These are phyloP conservation scores for Pelecanoides urinatrix DNA, from an alignment of 2,113 vertebrate species.

Conservation along the genomic window DNA sequence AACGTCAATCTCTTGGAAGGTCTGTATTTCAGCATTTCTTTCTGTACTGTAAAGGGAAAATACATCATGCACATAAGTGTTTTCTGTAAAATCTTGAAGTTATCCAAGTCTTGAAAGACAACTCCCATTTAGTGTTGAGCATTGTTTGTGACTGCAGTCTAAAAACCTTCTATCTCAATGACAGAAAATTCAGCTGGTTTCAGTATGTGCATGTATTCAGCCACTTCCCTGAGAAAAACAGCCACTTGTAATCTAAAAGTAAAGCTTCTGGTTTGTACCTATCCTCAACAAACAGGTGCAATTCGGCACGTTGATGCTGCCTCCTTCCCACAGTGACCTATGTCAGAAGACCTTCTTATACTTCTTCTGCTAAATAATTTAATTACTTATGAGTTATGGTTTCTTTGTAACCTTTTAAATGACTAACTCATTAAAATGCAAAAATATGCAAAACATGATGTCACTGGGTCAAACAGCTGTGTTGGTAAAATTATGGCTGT, in stretches of 20 bases:
- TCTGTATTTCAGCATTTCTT: background rate
- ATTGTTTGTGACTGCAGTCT: background rate
- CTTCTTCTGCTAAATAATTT: conserved; percentile 76
- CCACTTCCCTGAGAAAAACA: conserved; percentile 32
- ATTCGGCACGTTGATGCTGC: conserved; percentile 23
- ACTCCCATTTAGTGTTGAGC: background rate
- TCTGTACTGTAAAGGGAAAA: background rate
- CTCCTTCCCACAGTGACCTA: conserved; percentile 68
- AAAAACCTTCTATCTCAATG: background rate
- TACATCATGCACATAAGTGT: background rate
- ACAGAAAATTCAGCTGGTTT: background rate
- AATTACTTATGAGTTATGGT: conserved; percentile 81
- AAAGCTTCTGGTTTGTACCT: background rate
- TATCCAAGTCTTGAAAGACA: background rate
- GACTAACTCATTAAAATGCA: conserved; percentile 76
- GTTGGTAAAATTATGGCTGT: conserved; percentile 75
- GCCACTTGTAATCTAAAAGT: background rate
- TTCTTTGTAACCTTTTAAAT: conserved; percentile 81
- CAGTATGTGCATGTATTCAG: background rate
- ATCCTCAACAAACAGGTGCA: conserved; percentile 63
- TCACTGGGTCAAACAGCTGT: conserved; percentile 79
- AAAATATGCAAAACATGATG: conserved; percentile 80
- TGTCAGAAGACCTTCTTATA: conserved; percentile 67
- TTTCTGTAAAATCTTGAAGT: background rate
- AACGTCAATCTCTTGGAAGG: background rate